phyloP scores from a whole-genome alignment of 2,797 vertebrate genomes.

The Sebastiscus albofasciatus region DNA sequence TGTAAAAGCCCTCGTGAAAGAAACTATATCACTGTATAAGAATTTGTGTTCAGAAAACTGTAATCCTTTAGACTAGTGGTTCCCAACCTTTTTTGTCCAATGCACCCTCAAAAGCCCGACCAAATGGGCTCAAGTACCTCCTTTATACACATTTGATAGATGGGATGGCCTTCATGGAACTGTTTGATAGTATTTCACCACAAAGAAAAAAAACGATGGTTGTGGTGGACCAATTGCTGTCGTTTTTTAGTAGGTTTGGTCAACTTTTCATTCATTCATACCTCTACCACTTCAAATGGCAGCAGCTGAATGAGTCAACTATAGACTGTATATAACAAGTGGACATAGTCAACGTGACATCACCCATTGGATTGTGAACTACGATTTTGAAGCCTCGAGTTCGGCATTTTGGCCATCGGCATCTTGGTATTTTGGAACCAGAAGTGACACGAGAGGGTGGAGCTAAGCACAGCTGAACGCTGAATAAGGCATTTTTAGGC shows the following conservation, averaged over 20 bases:
- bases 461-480: no score
- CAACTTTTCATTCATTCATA: not conserved
- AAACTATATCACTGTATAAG: not conserved
- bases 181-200: not conserved
- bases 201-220: not conserved
- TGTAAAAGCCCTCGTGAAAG: not conserved
- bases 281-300: not conserved
- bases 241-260: not conserved
- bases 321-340: not conserved
- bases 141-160: not conserved
- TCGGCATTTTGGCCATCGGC: no score
- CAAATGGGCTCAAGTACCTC: not conserved
- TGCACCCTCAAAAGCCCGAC: not conserved
- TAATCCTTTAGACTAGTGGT: not conserved
- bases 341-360: no score
- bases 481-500: no score
- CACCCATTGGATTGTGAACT: no score
- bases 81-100: not conserved
- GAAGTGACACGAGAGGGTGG: no score
- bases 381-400: no score
- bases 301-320: not conserved
- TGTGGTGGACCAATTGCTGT: not conserved
- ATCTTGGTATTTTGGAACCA: no score
- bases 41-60: not conserved
- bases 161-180: not conserved